These are phyloP conservation scores for Caenorhabditis doughertyi DNA, from an alignment of 2,888 invertebrate species.

Conservation along the genomic window DNA sequence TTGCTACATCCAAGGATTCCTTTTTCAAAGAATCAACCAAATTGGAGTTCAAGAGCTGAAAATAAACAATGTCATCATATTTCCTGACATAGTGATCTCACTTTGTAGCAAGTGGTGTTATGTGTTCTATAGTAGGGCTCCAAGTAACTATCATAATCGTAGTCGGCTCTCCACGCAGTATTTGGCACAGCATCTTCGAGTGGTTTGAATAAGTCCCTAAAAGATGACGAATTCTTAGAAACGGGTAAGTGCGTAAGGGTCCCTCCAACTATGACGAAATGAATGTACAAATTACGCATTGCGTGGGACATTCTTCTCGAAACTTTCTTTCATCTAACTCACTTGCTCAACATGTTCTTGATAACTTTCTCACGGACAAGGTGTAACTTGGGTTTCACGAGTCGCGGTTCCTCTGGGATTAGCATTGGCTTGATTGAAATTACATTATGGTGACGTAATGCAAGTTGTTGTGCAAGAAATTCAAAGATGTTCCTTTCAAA, in stretches of 20 bases:
- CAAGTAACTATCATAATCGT: conserved; percentile 74
- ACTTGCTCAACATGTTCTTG: conserved; percentile 80
- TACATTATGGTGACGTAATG: conserved; percentile 78
- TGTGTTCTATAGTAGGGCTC: conserved; percentile 79
- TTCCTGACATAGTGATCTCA: conserved; percentile 50
- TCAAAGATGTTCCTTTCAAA: conserved; percentile 80
- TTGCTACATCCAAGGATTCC: conserved; percentile 79
- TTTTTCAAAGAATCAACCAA: conserved; percentile 79
- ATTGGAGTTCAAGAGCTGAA: conserved; percentile 81
- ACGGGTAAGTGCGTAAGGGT: background rate
- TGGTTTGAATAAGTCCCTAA: conserved; percentile 75
- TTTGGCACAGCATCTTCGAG: conserved; percentile 75
- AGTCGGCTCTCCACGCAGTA: conserved; percentile 77
- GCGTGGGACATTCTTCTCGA: conserved; percentile 24
- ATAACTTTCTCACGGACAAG: conserved; percentile 81
- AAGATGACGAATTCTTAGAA: conserved; percentile 46
- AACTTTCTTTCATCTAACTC: conserved; percentile 27
- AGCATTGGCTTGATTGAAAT: conserved; percentile 81
- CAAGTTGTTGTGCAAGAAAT: conserved; percentile 81
- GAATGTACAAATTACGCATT: conserved; percentile 18
- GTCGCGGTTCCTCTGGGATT: conserved; percentile 82
- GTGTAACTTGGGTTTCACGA: conserved; percentile 81
- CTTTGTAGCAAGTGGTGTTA: conserved; percentile 80
- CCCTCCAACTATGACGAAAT: conserved; percentile 47
- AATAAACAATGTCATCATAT: background rate